Evolutionary conservation across 2,888 invertebrate species (phyloP).

Genomic region (Clanis bilineata): DNA sequence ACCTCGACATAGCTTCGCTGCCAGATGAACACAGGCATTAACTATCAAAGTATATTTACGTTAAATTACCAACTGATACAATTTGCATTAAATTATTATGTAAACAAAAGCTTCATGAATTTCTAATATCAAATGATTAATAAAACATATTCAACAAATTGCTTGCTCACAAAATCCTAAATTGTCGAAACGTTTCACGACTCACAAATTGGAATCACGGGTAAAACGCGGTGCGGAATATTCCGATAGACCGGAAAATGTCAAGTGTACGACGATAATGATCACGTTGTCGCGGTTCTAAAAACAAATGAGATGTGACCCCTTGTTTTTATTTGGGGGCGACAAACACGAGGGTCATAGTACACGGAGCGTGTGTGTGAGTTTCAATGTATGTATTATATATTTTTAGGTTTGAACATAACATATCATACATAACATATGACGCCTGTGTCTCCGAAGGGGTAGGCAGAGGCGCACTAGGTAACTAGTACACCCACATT

Average conservation of each 20-base stretch:
- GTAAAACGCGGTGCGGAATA: neutral
- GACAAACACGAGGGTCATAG: neutral
- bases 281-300: neutral
- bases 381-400: neutral
- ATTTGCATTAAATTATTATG: neutral
- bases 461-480: too few relatives aligned
- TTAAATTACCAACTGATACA: too few relatives aligned
- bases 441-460: too few relatives aligned
- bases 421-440: too few relatives aligned
- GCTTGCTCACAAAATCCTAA: neutral
- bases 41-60: too few relatives aligned
- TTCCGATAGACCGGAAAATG: conserved; percentile 1
- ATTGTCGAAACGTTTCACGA: neutral
- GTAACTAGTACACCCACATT: too few relatives aligned
- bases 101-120: neutral
- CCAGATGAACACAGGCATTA: too few relatives aligned
- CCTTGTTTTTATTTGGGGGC: neutral
- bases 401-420: neutral
- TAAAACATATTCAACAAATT: too few relatives aligned
- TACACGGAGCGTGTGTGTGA: neutral
- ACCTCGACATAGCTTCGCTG: too few relatives aligned
- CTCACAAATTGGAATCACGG: neutral
- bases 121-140: neutral
- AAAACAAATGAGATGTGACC: conserved; percentile 4
- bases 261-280: neutral